Evolutionary conservation across 2,113 vertebrate species (phyloP).

Genomic region (cattle (Bos taurus)): DNA sequence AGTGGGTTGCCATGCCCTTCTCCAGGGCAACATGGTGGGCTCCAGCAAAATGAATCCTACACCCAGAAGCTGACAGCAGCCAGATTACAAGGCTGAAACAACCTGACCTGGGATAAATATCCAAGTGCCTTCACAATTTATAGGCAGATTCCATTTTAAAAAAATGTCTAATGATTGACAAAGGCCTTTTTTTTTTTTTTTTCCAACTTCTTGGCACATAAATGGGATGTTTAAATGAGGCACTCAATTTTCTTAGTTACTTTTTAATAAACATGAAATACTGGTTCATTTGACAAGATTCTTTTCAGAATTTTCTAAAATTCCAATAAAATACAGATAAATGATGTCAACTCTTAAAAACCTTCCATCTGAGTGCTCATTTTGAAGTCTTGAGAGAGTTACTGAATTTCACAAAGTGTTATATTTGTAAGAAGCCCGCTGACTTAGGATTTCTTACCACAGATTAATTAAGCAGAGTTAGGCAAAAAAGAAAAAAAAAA

Average conservation of each 20-base stretch:
- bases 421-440: constrained; percentile 6
- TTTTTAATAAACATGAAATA: not conserved
- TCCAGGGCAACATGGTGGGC: not conserved
- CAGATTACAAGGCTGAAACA: not conserved
- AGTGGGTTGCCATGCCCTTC: too few species aligned
- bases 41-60: not conserved
- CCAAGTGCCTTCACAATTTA: not conserved
- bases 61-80: not conserved
- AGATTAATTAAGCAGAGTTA: not conserved
- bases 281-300: not conserved
- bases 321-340: not conserved
- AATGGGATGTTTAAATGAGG: not conserved
- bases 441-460: not conserved
- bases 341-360: not conserved
- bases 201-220: not conserved
- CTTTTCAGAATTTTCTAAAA: constrained; percentile 3
- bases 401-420: not conserved
- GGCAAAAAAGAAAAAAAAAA: not conserved
- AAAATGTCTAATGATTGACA: not conserved
- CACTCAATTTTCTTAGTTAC: not conserved
- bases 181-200: not conserved
- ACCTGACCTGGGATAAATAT: not conserved
- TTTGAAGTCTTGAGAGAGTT: constrained; percentile 16
- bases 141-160: not conserved
- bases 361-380: not conserved